Evolutionary conservation across 2,113 vertebrate species (phyloP).

Genomic region (Clarias macrocephalus): DNA sequence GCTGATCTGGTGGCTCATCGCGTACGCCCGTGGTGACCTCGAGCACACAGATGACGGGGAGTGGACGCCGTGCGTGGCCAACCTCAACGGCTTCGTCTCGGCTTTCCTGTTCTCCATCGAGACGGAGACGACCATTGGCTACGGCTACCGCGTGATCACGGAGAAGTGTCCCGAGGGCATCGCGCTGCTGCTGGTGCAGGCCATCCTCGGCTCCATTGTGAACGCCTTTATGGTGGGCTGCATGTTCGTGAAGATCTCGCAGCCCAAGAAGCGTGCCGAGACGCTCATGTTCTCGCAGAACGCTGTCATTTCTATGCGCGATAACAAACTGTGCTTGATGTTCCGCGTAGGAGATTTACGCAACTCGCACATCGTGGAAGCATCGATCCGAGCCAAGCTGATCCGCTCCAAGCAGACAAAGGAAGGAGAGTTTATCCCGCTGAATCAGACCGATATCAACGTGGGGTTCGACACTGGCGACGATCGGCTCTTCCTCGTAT

Average conservation of each 20-base stretch:
- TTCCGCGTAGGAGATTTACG: constrained; percentile 86
- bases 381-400: constrained; percentile 85
- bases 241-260: constrained; percentile 90
- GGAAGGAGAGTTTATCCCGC: constrained; percentile 86
- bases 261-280: constrained; percentile 85
- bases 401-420: constrained; percentile 86
- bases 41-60: constrained; percentile 77
- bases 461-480: constrained; percentile 86
- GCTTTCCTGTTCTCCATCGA: constrained; percentile 88
- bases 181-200: constrained; percentile 80
- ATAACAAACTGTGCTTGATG: constrained; percentile 83
- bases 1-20: constrained; percentile 86
- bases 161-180: constrained; percentile 85
- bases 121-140: constrained; percentile 86
- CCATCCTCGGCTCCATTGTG: constrained; percentile 87
- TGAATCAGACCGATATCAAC: constrained; percentile 86
- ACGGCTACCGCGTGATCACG: constrained; percentile 84
- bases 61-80: constrained; percentile 86
- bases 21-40: constrained; percentile 82
- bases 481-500: constrained; percentile 85
- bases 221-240: constrained; percentile 90
- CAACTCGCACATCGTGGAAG: constrained; percentile 87
- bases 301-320: constrained; percentile 81
- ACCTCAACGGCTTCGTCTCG: constrained; percentile 84
- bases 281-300: constrained; percentile 85